Evolutionary conservation across 2,797 vertebrate species (phyloP).

Genomic region (Odontamblyopus lacepedii): DNA sequence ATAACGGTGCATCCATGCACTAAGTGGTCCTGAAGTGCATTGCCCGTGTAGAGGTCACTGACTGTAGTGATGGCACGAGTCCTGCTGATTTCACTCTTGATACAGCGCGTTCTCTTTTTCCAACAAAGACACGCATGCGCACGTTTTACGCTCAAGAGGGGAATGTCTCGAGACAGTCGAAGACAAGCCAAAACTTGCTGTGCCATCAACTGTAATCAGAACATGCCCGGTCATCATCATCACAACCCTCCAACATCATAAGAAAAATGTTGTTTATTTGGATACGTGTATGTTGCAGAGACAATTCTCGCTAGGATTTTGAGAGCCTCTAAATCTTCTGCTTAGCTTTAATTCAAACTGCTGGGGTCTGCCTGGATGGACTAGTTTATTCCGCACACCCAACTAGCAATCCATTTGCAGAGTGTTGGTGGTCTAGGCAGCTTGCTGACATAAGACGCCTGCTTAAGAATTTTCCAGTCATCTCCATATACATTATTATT

Average conservation of each 20-base stretch:
- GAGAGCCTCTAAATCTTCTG: constrained; percentile 18
- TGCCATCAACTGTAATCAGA: background rate
- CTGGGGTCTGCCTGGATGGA: constrained; percentile 15
- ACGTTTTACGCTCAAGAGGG: constrained; percentile 5
- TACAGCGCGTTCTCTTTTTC: constrained; percentile 28
- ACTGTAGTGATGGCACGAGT: background rate
- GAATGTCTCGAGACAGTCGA: background rate
- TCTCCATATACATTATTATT: background rate
- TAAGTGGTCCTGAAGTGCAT: background rate
- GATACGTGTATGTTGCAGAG: background rate
- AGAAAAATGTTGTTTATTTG: background rate
- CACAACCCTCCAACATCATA: background rate
- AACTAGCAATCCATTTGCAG: background rate
- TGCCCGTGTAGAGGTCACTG: background rate
- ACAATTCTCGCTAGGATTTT: constrained; percentile 1
- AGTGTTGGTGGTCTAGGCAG: constrained; percentile 42
- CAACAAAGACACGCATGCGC: constrained; percentile 52
- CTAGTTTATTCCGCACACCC: constrained; percentile 21
- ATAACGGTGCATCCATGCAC: background rate
- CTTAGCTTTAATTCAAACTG: constrained; percentile 32
- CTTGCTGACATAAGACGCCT: constrained; percentile 1
- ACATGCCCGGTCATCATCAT: background rate
- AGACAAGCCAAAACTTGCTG: constrained; percentile 15
- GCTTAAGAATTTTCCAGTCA: constrained; percentile 1
- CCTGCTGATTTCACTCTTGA: background rate